Conservation (phyloP, 2,797 vertebrate genomes). For the Danio kyathit region DNA sequence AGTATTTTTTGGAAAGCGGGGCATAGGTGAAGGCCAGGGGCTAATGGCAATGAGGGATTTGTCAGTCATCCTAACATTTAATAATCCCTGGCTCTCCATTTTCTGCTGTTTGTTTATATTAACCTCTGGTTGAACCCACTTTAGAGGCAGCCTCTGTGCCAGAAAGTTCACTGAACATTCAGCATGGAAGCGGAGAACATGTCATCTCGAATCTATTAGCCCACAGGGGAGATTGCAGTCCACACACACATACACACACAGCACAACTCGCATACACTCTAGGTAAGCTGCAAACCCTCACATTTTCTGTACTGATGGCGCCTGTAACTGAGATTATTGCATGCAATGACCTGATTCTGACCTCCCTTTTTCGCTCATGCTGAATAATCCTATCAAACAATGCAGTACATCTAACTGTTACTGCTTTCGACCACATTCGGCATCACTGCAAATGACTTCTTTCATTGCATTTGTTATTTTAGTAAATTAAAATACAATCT, state of each 20-base stretch:
- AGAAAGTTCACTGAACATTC: conserved; percentile 96
- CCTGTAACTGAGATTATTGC: conserved; percentile 85
- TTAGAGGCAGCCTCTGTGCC: conserved; percentile 92
- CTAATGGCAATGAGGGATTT: conserved; percentile 95
- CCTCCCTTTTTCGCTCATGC: conserved; percentile 77
- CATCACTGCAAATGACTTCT: not conserved
- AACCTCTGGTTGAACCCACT: conserved; percentile 98
- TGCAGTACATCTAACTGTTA: conserved; percentile 68
- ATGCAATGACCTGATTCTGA: conserved; percentile 72
- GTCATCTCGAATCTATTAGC: conserved; percentile 94
- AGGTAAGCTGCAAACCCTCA: conserved; percentile 73
- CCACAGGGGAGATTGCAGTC: conserved; percentile 88
- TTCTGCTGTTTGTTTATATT: conserved; percentile 97
- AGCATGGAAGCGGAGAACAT: conserved; percentile 89
- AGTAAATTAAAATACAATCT: not conserved
- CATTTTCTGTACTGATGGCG: conserved; percentile 75
- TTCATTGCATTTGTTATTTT: not conserved
- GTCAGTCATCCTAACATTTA: conserved; percentile 91
- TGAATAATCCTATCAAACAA: conserved; percentile 78
- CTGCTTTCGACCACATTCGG: conserved; percentile 29
- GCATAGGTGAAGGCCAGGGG: conserved; percentile 86
- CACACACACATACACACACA: conserved; percentile 71
- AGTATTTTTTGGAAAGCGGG: conserved; percentile 69
- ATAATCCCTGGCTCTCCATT: conserved; percentile 91
- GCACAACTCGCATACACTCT: conserved; percentile 60